Percentiles rank a stretch among this genome's conserved stretches.
Evolutionary conservation across 2,888 invertebrate species (phyloP).

Genomic region (Tenodera sinensis): DNA sequence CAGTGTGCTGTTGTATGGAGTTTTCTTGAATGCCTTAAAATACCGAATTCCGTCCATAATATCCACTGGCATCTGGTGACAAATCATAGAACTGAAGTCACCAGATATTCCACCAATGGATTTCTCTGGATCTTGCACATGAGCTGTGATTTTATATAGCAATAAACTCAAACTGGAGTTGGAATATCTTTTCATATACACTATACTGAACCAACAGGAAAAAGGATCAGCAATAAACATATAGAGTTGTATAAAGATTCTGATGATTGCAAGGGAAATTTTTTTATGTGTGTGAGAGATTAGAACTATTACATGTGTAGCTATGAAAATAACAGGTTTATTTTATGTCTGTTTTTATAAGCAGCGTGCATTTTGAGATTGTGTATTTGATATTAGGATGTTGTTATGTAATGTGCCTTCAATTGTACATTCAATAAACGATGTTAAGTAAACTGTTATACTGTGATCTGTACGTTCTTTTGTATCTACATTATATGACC

Average conservation of each 20-base stretch:
- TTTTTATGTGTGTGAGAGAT: not conserved
- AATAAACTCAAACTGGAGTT: not conserved
- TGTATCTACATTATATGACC: too few relatives aligned
- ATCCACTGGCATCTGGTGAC: not conserved
- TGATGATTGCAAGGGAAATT: not conserved
- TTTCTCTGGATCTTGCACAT: not conserved
- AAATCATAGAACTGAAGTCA: not conserved
- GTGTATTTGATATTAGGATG: constrained; percentile 5
- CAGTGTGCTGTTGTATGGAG: not conserved
- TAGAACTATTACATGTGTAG: not conserved
- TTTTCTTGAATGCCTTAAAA: not conserved
- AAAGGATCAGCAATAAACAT: not conserved
- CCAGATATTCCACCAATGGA: not conserved
- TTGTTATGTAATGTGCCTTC: constrained; percentile 3
- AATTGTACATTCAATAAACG: not conserved
- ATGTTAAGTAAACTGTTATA: not conserved
- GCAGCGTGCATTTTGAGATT: not conserved
- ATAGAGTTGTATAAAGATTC: not conserved
- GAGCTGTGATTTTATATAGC: not conserved
- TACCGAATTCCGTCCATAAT: not conserved
- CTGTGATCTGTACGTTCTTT: not conserved
- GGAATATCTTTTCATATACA: not conserved
- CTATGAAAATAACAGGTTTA: not conserved
- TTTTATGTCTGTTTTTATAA: constrained; percentile 7
- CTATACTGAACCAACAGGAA: not conserved